These are phyloP conservation scores for Chironomus tepperi DNA, from an alignment of 1,140 invertebrate genomes.

Conservation along the genomic window DNA sequence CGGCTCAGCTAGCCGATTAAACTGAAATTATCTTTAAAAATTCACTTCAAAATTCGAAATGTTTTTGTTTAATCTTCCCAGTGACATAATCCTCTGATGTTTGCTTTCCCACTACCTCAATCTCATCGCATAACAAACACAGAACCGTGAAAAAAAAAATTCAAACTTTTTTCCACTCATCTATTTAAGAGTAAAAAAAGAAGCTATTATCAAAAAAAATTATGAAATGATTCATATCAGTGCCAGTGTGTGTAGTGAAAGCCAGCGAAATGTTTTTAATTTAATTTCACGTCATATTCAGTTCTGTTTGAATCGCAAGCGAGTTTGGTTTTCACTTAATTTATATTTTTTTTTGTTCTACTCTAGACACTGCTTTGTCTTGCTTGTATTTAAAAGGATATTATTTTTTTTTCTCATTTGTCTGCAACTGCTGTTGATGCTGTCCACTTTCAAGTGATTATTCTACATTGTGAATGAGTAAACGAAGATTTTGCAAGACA, in stretches of 20 bases:
- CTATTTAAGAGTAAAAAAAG: background rate
- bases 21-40: no score
- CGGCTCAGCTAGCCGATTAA: no score
- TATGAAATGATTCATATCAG: background rate
- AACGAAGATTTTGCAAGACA: no score
- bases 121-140: background rate
- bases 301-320: background rate
- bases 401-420: no score
- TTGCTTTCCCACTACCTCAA: background rate
- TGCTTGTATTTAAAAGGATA: no score
- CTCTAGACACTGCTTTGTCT: no score
- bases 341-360: no score
- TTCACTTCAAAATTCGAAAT: no score
- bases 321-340: slow-evolving; percentile 10
- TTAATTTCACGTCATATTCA: slow-evolving; percentile 9
- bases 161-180: background rate
- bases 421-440: no score
- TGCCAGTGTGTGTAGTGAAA: background rate
- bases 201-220: background rate
- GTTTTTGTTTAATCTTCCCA: no score
- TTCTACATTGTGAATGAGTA: no score
- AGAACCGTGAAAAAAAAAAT: background rate
- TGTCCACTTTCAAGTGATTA: no score
- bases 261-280: background rate
- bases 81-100: background rate